phyloP scores from a whole-genome alignment of 2,888 invertebrate species.

The Pyrgus malvae region DNA sequence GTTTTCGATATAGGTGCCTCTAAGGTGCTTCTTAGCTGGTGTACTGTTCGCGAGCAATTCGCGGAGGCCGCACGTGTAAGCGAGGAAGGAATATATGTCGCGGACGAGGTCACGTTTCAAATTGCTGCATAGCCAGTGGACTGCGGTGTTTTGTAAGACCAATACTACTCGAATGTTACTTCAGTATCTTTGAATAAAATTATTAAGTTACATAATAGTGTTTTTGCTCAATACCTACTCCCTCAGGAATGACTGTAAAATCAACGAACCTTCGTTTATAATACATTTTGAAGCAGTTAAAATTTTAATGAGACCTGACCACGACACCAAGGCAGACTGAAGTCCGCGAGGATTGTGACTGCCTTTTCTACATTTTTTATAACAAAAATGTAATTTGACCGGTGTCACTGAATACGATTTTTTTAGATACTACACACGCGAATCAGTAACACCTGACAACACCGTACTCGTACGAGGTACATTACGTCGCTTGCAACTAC shows the following conservation, averaged over 20 bases:
- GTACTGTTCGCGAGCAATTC: conserved; percentile 19
- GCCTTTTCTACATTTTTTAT: too few relatives aligned
- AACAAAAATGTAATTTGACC: too few relatives aligned
- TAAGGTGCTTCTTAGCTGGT: conserved; percentile 19
- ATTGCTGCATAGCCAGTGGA: conserved; percentile 76
- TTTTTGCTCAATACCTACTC: too few relatives aligned
- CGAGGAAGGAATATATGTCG: conserved; percentile 47
- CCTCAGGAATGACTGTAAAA: too few relatives aligned
- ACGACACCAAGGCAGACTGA: too few relatives aligned
- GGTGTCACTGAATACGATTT: background rate
- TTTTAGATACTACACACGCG: background rate
- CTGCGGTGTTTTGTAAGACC: conserved; percentile 75
- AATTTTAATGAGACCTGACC: too few relatives aligned
- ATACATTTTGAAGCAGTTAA: too few relatives aligned
- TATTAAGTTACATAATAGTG: too few relatives aligned
- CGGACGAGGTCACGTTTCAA: conserved; percentile 70
- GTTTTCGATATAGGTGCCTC: background rate
- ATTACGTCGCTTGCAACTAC: conserved; percentile 2
- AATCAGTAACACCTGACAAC: conserved; percentile 4
- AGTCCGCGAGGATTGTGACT: too few relatives aligned
- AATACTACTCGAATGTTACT: conserved; percentile 43
- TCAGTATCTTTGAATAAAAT: conserved; percentile 11
- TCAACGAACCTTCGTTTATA: too few relatives aligned
- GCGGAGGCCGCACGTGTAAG: conserved; percentile 48
- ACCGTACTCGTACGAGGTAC: too few relatives aligned